Percentiles rank a stretch among this genome's conserved stretches.
Evolutionary conservation across 2,888 invertebrate genomes (phyloP).

Genomic region (Elysia crispata): DNA sequence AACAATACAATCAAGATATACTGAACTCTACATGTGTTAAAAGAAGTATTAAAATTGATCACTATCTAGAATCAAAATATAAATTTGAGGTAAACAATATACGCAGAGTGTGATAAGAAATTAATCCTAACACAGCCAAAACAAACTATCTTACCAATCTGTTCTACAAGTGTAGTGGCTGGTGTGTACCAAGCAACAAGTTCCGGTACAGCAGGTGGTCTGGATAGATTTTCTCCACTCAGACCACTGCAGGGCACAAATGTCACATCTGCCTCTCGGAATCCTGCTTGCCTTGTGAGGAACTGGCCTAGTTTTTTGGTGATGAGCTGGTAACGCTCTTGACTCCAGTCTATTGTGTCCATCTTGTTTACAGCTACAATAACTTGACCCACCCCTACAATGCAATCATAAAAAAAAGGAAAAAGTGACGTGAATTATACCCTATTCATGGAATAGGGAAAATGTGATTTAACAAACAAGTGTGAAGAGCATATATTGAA

Average conservation of each 20-base stretch:
- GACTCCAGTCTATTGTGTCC: conserved; percentile 95
- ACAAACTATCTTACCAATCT: conserved; percentile 83
- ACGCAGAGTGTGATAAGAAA: no score
- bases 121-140: no score
- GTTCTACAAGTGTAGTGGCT: conserved; percentile 90
- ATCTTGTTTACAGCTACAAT: conserved; percentile 98
- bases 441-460: no score
- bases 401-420: not conserved
- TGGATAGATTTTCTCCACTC: conserved; percentile 93
- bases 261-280: conserved; percentile 89
- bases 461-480: no score
- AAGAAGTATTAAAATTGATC: no score
- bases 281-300: conserved; percentile 90
- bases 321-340: conserved; percentile 93
- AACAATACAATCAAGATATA: no score
- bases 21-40: no score
- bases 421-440: not conserved
- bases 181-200: conserved; percentile 85
- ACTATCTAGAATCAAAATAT: no score
- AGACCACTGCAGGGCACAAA: conserved; percentile 97
- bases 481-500: no score
- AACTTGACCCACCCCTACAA: conserved; percentile 91
- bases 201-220: conserved; percentile 81
- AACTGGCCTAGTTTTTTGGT: conserved; percentile 85
- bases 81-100: no score